These are phyloP conservation scores for Marisa cornuarietis DNA, from an alignment of 1,140 invertebrate species.

Conservation along the genomic window DNA sequence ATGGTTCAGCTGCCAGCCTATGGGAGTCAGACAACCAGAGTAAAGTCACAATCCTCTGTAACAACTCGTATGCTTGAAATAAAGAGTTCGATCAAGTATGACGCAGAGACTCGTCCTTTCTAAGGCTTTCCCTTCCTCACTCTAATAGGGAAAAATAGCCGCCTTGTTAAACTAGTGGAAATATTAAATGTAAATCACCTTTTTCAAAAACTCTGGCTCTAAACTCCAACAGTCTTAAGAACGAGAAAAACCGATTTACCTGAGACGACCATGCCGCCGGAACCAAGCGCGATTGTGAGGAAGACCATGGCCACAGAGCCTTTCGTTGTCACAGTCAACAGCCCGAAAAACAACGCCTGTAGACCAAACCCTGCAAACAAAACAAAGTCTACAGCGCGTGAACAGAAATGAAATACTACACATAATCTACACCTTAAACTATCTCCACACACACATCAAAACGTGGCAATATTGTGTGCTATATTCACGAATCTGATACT, in stretches of 20 bases:
- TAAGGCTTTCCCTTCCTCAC: background rate
- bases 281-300: conserved; percentile 48
- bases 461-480: too few species aligned
- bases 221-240: background rate
- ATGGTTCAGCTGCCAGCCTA: conserved; percentile 62
- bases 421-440: too few species aligned
- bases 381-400: too few species aligned
- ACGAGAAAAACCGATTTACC: conserved; percentile 28
- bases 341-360: conserved; percentile 40
- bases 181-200: background rate
- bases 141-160: background rate
- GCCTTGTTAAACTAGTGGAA: too few species aligned
- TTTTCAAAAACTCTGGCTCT: too few species aligned
- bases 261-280: conserved; percentile 50
- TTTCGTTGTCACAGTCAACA: conserved; percentile 33
- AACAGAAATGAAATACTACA: too few species aligned
- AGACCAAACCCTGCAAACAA: conserved; percentile 46
- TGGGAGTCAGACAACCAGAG: background rate
- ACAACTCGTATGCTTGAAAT: background rate
- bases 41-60: background rate
- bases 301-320: conserved; percentile 38
- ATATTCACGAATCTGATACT: too few species aligned
- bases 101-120: background rate
- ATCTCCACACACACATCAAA: too few species aligned
- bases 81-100: background rate